phyloP scores from a whole-genome alignment of 2,888 invertebrate species.

The Plutella xylostella region DNA sequence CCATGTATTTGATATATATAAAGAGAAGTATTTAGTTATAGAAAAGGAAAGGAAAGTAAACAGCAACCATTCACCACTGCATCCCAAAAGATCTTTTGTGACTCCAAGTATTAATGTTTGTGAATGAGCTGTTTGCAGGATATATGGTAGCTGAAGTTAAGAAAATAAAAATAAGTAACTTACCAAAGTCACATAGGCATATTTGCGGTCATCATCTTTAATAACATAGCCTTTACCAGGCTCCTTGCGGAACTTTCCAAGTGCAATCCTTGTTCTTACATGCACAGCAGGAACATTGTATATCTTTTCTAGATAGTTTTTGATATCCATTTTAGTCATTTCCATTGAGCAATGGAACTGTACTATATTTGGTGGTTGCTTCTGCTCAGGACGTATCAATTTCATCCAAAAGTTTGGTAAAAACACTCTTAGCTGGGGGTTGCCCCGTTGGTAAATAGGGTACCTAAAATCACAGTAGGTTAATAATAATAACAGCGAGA shows the following conservation, averaged over 20 bases:
- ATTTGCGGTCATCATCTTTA: constrained; percentile 87
- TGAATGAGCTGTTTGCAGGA: too few species aligned
- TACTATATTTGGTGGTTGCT: constrained; percentile 83
- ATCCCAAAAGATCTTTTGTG: too few species aligned
- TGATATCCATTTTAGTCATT: constrained; percentile 93
- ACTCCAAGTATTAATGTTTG: too few species aligned
- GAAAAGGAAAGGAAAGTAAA: too few species aligned
- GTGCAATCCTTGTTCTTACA: constrained; percentile 79
- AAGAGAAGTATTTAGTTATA: too few species aligned
- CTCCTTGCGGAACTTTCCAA: constrained; percentile 76
- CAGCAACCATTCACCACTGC: too few species aligned
- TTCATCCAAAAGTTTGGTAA: constrained; percentile 99
- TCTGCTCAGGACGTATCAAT: constrained; percentile 75
- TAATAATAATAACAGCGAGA: too few species aligned
- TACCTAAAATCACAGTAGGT: constrained; percentile 85
- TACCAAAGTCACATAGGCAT: constrained; percentile 85
- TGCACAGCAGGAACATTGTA: constrained; percentile 86
- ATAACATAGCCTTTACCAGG: constrained; percentile 73
- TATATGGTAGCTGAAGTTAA: too few species aligned
- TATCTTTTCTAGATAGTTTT: constrained; percentile 95
- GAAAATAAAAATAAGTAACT: too few species aligned
- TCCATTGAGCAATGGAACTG: constrained; percentile 92
- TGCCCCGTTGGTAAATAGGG: constrained; percentile 90
- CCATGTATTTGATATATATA: too few species aligned
- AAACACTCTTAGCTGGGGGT: constrained; percentile 93